A percentile compares a stretch with the other conserved stretches of the same genome.
These are phyloP conservation scores for Brevimyrus niger DNA, from an alignment of 2,113 vertebrate species.

Conservation along the genomic window DNA sequence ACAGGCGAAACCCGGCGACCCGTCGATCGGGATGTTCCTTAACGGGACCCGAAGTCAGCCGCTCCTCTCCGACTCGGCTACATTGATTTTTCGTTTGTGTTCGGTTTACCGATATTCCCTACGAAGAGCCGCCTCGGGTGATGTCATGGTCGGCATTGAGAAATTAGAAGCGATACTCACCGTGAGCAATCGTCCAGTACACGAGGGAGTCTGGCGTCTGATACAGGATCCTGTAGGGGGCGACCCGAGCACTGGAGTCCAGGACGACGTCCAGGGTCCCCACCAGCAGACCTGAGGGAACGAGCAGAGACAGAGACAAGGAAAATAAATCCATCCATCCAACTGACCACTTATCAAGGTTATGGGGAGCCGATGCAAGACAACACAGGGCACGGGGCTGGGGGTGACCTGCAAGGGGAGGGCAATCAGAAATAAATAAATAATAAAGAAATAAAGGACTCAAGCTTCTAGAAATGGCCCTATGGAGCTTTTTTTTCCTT, in stretches of 20 bases:
- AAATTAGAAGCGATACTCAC: conserved; percentile 57
- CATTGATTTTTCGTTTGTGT: background rate
- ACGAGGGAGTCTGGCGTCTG: conserved; percentile 89
- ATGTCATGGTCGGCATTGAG: background rate
- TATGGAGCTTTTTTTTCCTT: background rate
- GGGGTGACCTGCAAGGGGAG: background rate
- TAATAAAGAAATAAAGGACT: background rate
- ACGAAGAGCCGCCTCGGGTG: background rate
- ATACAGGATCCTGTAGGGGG: conserved; percentile 92
- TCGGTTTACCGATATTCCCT: background rate
- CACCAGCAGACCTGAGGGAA: conserved; percentile 78
- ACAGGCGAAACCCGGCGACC: background rate
- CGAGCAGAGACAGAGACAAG: background rate
- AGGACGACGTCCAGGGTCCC: conserved; percentile 92
- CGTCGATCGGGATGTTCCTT: background rate
- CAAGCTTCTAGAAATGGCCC: background rate
- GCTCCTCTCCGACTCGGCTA: background rate
- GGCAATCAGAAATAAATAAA: too few relatives aligned
- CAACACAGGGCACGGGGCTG: background rate
- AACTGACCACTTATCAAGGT: background rate
- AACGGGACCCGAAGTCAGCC: background rate
- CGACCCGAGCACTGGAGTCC: conserved; percentile 92
- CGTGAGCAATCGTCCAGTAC: conserved; percentile 93
- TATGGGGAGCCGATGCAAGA: background rate
- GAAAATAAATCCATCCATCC: background rate